Conservation (phyloP, 2,797 vertebrate species). For the Acanthornis magna region DNA sequence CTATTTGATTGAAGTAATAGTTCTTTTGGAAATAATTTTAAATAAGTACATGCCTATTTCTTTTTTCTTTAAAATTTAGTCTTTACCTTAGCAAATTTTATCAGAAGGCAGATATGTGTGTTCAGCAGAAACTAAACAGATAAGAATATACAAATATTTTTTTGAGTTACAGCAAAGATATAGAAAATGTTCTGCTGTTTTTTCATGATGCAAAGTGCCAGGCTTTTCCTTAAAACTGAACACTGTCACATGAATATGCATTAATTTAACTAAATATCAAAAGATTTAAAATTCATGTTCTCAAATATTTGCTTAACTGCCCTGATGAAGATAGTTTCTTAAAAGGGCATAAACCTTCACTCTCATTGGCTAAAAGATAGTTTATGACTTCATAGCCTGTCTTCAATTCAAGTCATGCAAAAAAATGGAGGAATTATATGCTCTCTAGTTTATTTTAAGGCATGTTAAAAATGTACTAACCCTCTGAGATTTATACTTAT, state of each 20-base stretch:
- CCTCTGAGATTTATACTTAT: not conserved
- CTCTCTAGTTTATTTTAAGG: not conserved
- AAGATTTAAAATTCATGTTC: not conserved
- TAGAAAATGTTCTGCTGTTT: not conserved
- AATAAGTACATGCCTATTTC: not conserved
- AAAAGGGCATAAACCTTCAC: not conserved
- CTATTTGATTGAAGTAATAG: not conserved
- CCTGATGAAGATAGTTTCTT: not conserved
- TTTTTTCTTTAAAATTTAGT: not conserved
- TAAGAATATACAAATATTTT: not conserved
- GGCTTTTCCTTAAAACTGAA: not conserved
- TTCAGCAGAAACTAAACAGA: not conserved
- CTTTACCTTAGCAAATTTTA: not conserved
- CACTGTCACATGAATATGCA: not conserved
- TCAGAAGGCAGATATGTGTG: not conserved
- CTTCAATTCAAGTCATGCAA: not conserved
- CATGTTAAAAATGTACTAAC: not conserved
- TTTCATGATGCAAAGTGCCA: not conserved
- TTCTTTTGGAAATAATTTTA: not conserved
- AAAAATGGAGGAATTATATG: not conserved
- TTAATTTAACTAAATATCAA: slow-evolving; percentile 4
- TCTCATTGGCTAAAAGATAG: not conserved
- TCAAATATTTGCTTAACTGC: not conserved
- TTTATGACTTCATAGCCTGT: not conserved
- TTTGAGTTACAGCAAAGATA: not conserved